Conservation (phyloP, 2,888 invertebrate genomes). For the Limnephilus auricula region DNA sequence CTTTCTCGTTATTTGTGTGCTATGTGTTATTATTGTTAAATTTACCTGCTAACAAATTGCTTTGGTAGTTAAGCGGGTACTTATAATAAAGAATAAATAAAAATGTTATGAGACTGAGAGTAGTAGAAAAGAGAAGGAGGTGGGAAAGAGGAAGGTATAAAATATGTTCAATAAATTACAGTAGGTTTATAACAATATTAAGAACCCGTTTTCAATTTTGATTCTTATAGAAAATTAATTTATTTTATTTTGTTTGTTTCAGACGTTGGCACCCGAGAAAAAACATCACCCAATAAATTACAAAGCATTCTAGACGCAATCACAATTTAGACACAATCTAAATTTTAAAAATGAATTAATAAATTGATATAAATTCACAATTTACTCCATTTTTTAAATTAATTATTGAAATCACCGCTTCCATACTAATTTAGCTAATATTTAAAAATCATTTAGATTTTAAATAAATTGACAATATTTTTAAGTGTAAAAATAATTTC, state of each 20-base stretch:
- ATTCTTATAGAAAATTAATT: not conserved
- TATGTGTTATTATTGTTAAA: too few species aligned
- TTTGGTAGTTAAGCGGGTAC: too few species aligned
- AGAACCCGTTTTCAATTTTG: too few species aligned
- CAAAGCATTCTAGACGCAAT: not conserved
- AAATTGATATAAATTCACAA: not conserved
- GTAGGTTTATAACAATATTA: too few species aligned
- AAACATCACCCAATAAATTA: not conserved
- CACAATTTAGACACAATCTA: too few species aligned
- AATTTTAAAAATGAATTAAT: not conserved
- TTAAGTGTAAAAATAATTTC: constrained; percentile 31
- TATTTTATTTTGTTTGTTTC: not conserved
- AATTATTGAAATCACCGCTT: not conserved
- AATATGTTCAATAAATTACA: too few species aligned
- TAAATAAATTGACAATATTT: not conserved
- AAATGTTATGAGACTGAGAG: too few species aligned
- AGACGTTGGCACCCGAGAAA: not conserved
- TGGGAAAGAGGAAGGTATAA: too few species aligned
- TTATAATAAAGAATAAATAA: too few species aligned
- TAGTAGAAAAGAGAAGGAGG: too few species aligned
- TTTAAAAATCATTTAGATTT: not conserved
- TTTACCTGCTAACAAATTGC: too few species aligned
- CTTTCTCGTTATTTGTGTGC: too few species aligned
- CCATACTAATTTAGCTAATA: not conserved
- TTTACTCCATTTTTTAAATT: not conserved